Percentiles rank a stretch among this genome's conserved stretches.
Conservation (phyloP, 2,113 vertebrate genomes). For the Saccopteryx leptura region DNA sequence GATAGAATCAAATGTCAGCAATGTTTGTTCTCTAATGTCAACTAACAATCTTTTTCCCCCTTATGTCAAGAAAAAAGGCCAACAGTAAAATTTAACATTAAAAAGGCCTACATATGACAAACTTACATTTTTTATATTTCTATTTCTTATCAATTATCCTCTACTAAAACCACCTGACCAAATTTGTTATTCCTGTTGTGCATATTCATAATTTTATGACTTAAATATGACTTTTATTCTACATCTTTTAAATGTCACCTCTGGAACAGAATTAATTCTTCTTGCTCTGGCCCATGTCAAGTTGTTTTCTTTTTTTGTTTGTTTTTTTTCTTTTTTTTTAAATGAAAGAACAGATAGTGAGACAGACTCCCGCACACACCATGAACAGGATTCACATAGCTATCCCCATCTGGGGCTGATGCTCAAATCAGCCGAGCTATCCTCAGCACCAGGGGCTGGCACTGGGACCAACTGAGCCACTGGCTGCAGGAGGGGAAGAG, state of each 20-base stretch:
- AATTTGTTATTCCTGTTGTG: constrained; percentile 28
- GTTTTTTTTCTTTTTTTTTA: no score
- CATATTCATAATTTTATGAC: neutral
- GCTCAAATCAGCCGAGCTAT: no score
- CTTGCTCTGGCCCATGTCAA: neutral
- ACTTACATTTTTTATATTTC: constrained; percentile 44
- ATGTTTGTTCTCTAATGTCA: constrained; percentile 75
- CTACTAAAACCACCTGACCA: constrained; percentile 26
- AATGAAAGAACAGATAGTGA: no score
- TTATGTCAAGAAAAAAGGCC: constrained; percentile 73
- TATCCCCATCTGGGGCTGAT: no score
- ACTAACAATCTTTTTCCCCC: constrained; percentile 44
- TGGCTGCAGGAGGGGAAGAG: no score
- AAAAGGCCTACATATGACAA: constrained; percentile 60
- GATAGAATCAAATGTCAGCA: constrained; percentile 66
- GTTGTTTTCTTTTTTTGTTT: neutral
- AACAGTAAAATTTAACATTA: constrained; percentile 66
- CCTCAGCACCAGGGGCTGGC: no score
- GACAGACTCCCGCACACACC: no score
- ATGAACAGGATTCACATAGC: no score
- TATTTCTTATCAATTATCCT: constrained; percentile 58
- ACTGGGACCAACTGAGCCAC: no score
- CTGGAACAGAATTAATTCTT: neutral
- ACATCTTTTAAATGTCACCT: constrained; percentile 27
- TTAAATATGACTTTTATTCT: constrained; percentile 14